A percentile compares a stretch with the other conserved stretches of the same genome.
These are phyloP conservation scores for Eupithecia abbreviata DNA, from an alignment of 2,888 invertebrate species.

Conservation along the genomic window DNA sequence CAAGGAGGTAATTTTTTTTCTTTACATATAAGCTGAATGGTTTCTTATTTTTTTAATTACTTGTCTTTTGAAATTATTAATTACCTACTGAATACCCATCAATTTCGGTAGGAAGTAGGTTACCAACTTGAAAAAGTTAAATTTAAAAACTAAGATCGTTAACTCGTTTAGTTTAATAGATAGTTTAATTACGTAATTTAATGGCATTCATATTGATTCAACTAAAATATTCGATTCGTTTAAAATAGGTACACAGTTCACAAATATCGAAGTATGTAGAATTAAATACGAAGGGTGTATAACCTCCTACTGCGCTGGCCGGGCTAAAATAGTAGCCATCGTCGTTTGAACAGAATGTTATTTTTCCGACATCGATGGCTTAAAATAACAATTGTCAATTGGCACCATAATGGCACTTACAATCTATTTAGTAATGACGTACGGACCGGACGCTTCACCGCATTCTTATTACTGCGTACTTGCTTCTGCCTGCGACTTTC, in stretches of 20 bases:
- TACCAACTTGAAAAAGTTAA: neutral
- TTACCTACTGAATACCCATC: neutral
- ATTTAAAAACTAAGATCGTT: neutral
- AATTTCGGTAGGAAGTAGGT: no score
- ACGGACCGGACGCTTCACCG: neutral
- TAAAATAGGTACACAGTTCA: neutral
- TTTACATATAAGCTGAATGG: neutral
- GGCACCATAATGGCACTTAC: conserved; percentile 17
- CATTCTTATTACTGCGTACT: neutral
- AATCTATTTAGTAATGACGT: conserved; percentile 17
- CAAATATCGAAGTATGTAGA: neutral
- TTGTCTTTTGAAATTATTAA: neutral
- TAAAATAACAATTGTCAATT: conserved; percentile 30
- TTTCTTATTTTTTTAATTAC: neutral
- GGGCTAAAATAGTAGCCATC: neutral
- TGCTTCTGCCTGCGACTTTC: neutral
- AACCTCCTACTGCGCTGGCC: neutral
- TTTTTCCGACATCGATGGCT: conserved; percentile 32
- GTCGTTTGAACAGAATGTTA: neutral
- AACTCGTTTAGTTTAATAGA: neutral
- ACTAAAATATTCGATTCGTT: neutral
- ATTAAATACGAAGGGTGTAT: neutral
- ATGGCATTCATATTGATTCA: neutral
- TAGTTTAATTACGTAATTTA: neutral
- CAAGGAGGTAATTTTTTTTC: conserved; percentile 66